These are phyloP conservation scores for Virgularia gustaviana DNA, from an alignment of 92 coral and sea anemone species.

Conservation along the genomic window DNA sequence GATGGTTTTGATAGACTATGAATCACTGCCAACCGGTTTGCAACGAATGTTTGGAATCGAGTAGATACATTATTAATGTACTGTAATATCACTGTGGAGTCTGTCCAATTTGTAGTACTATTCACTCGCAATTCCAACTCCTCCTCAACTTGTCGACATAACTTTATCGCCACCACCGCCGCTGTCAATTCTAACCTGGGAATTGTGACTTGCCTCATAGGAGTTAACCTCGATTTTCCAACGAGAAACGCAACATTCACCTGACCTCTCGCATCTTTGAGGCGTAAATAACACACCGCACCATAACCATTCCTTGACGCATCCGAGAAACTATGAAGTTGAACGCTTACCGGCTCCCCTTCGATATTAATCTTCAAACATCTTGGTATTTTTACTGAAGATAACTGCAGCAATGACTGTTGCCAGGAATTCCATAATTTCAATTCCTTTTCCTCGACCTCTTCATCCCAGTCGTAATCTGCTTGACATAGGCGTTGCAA, in stretches of 20 bases:
- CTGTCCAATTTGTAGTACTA: conserved; percentile 1
- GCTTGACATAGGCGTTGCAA: conserved; percentile 22
- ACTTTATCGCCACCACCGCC: not conserved
- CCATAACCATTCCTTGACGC: conserved; percentile 45
- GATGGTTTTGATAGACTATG: not conserved
- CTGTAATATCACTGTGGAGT: conserved; percentile 10
- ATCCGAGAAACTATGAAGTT: conserved; percentile 41
- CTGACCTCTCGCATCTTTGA: not conserved
- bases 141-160: not conserved
- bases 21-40: conserved; percentile 16
- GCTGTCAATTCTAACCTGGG: no score
- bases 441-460: not conserved
- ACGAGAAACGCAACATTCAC: not conserved
- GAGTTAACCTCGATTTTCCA: no score
- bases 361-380: conserved; percentile 15
- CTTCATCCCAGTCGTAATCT: conserved; percentile 44
- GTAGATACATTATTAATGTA: conserved; percentile 9
- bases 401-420: conserved; percentile 3
- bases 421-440: conserved; percentile 11
- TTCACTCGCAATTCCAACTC: conserved; percentile 6
- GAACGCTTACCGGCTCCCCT: not conserved
- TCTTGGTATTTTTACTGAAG: conserved; percentile 17
- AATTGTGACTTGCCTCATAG: no score
- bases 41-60: conserved; percentile 11
- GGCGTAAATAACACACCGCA: conserved; percentile 45